Evolutionary conservation across 2,888 invertebrate genomes (phyloP), one percentile per base, ranked within the genome.

Genomic region (Yponomeuta plumbellus): DNA sequence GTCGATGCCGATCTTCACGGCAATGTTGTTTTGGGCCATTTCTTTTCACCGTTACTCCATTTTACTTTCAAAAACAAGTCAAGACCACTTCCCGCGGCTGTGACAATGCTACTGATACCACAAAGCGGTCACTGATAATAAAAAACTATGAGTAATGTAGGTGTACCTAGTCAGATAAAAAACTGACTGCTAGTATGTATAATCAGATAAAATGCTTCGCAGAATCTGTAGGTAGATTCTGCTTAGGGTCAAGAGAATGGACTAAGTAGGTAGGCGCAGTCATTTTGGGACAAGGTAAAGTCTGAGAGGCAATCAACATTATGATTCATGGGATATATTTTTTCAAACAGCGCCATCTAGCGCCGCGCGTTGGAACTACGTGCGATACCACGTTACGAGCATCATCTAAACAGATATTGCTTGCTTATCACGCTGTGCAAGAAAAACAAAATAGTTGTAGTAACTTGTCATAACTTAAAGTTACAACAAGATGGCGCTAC

Each of bases 1-100:
- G 73, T 89, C 89, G 78, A 89, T 69, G 23, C 80, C 59, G 56
- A 89, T 80, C 72, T 89, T 88, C 80, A 82, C 81, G 69, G 84
- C 76, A 63, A 87, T 66, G 69, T 71, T 80, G 69, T 84, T 83
- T 68, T 80, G 78, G 26, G 80, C 81, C 87, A 84, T 84, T 68
- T 68, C 44, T 72, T 56, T 34, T 61, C 61, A 61, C 61, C n/a
- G 11, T 61, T 11, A 5, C 59, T 8, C 59, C 21, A 21, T 59
- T 22, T 22, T 59, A 5, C 21, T 23, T 10, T 23, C 59, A 52
- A 65, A 65, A 22, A 61, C 44, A 23, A 61, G n/a, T 21, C 13
- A 52, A 52, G 44, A 2, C 44, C 44, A 52, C 44, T 17, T 52
- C 44, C 44, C 13, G 11, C 22, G 11, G 21, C 59, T 20, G 21